These are phyloP conservation scores for Chironomus riparius DNA, from an alignment of 2,888 invertebrate species.

Conservation along the genomic window DNA sequence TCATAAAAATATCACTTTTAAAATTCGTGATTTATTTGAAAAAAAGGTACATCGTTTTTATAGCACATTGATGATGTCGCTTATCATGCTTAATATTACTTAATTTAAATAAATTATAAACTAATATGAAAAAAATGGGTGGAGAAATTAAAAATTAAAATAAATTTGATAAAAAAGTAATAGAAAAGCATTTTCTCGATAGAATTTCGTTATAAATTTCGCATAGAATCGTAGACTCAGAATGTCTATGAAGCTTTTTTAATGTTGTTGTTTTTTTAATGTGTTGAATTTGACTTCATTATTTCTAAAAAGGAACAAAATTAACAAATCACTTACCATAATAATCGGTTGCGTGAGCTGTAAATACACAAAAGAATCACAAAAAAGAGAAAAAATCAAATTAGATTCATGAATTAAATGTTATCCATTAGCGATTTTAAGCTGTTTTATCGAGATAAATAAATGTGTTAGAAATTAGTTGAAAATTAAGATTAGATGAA, in stretches of 20 bases:
- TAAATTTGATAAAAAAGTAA: not conserved
- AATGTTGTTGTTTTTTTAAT: not conserved
- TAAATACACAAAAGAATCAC: not conserved
- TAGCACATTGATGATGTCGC: not conserved
- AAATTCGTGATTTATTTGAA: not conserved
- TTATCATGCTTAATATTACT: not conserved
- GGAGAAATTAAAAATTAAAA: slow-evolving; percentile 20
- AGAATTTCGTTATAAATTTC: not conserved
- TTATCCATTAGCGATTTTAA: not conserved
- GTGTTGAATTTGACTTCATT: too few species aligned
- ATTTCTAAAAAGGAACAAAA: not conserved
- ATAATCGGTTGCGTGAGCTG: slow-evolving; percentile 96
- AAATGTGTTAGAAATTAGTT: not conserved
- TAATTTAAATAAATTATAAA: not conserved
- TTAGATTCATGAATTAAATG: slow-evolving; percentile 28
- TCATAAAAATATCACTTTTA: not conserved
- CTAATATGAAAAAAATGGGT: slow-evolving; percentile 16
- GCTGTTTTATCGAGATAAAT: not conserved
- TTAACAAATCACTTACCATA: slow-evolving; percentile 79
- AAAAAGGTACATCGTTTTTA: not conserved
- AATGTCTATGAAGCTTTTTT: not conserved
- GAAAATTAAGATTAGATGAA: not conserved
- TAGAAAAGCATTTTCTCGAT: not conserved
- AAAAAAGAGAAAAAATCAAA: slow-evolving; percentile 15
- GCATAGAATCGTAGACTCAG: not conserved